These are phyloP conservation scores for Chloromyia formosa DNA, from an alignment of 2,888 invertebrate genomes.

Conservation along the genomic window DNA sequence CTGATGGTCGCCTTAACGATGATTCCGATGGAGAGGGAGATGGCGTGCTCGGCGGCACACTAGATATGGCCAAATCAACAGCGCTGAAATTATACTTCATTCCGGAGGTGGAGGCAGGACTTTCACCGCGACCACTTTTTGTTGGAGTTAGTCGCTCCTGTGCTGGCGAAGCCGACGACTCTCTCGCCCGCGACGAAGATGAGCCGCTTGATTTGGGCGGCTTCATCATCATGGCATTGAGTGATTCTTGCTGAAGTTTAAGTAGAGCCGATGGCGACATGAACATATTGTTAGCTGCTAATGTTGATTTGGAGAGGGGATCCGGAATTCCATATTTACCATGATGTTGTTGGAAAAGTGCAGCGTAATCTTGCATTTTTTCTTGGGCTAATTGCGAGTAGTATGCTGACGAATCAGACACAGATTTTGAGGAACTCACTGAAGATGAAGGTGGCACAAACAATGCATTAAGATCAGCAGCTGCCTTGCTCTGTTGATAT, in stretches of 20 bases:
- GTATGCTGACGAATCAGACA: slow-evolving; percentile 58
- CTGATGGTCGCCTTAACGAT: slow-evolving; percentile 60
- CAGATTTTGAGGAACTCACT: slow-evolving; percentile 52
- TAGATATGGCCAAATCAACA: slow-evolving; percentile 64
- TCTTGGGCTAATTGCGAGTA: slow-evolving; percentile 62
- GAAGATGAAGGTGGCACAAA: slow-evolving; percentile 59
- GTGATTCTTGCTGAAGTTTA: slow-evolving; percentile 71
- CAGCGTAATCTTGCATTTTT: slow-evolving; percentile 66
- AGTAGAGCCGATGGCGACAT: slow-evolving; percentile 74
- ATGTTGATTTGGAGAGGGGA: slow-evolving; percentile 78
- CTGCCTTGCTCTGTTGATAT: slow-evolving; percentile 61
- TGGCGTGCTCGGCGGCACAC: slow-evolving; percentile 55
- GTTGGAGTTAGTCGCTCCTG: slow-evolving; percentile 61
- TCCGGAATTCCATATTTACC: slow-evolving; percentile 70
- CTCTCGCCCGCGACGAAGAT: slow-evolving; percentile 59
- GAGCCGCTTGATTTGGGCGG: slow-evolving; percentile 60
- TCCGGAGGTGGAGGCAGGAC: slow-evolving; percentile 47
- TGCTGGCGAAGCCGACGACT: slow-evolving; percentile 59
- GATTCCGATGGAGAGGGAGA: slow-evolving; percentile 58
- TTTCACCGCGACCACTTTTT: slow-evolving; percentile 54
- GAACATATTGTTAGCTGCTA: slow-evolving; percentile 82
- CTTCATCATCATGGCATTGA: slow-evolving; percentile 67
- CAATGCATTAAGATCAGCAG: slow-evolving; percentile 60
- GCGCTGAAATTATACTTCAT: slow-evolving; percentile 64
- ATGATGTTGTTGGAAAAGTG: slow-evolving; percentile 64